Conservation (phyloP, 2,797 vertebrate species). For the Anguilla pacifica region DNA sequence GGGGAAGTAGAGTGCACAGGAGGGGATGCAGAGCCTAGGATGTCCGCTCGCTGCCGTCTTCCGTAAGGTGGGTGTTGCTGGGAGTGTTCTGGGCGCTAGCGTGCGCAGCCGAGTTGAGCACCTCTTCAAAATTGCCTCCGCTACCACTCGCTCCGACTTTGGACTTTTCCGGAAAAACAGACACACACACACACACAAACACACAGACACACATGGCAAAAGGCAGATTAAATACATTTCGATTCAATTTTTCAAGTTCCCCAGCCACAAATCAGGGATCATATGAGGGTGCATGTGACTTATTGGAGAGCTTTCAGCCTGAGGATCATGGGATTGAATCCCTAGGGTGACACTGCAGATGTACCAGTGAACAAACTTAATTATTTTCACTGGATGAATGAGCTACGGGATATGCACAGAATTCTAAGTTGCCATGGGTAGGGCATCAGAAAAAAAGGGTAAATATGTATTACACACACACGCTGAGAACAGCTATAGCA, state of each 20-base stretch:
- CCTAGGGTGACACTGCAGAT: not conserved
- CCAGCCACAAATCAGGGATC: not conserved
- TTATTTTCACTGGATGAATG: not conserved
- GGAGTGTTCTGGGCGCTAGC: constrained; percentile 85
- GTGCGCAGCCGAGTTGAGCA: constrained; percentile 88
- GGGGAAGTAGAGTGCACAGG: constrained; percentile 33
- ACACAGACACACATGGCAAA: constrained; percentile 13
- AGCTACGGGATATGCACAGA: not conserved
- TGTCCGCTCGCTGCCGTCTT: constrained; percentile 69
- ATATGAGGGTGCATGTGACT: not conserved
- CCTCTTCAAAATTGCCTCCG: constrained; percentile 91
- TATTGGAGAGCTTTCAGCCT: not conserved
- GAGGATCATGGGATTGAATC: not conserved
- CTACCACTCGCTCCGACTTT: constrained; percentile 80
- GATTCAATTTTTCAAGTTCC: not conserved
- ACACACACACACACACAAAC: not conserved
- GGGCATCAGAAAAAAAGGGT: not conserved
- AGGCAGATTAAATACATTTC: not conserved
- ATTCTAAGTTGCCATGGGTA: not conserved
- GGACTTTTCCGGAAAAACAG: constrained; percentile 70
- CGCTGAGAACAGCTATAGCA: too few species aligned
- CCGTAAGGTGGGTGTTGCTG: constrained; percentile 64
- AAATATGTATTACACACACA: not conserved
- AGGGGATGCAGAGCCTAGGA: constrained; percentile 63
- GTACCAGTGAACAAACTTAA: not conserved